Conservation (phyloP, 2,113 vertebrate species). For the Megaptera novaeangliae region DNA sequence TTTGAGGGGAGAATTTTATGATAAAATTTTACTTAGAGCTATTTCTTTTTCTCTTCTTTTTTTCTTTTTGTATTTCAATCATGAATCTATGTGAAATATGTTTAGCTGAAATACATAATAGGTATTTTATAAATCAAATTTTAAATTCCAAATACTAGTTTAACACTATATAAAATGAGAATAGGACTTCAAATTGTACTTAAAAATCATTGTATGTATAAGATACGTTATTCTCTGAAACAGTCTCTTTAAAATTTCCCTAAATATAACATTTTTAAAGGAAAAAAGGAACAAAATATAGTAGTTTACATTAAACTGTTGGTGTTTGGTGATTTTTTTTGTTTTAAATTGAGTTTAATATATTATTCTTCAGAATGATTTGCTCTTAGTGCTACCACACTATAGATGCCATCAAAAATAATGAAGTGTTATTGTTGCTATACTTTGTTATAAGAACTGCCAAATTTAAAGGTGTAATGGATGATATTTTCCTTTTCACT, state of each 20-base stretch:
- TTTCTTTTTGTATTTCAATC: neutral
- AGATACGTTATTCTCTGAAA: neutral
- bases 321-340: neutral
- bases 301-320: neutral
- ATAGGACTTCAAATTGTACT: neutral
- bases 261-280: neutral
- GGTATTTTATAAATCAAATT: neutral
- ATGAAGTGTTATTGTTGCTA: conserved; percentile 5
- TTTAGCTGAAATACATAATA: neutral
- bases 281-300: neutral
- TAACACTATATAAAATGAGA: neutral
- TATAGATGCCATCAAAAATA: neutral
- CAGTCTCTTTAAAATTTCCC: neutral
- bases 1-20: neutral
- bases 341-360: conserved; percentile 13
- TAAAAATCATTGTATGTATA: neutral
- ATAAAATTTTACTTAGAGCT: neutral
- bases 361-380: conserved; percentile 23
- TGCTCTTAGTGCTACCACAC: neutral
- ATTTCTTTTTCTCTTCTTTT: neutral
- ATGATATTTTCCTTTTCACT: conserved; percentile 4
- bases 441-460: neutral
- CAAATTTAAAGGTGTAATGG: neutral
- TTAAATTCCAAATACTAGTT: conserved; percentile 14
- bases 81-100: neutral